Evolutionary conservation across 1,140 invertebrate species (phyloP).

Genomic region (Gonatopus flavifemur): DNA sequence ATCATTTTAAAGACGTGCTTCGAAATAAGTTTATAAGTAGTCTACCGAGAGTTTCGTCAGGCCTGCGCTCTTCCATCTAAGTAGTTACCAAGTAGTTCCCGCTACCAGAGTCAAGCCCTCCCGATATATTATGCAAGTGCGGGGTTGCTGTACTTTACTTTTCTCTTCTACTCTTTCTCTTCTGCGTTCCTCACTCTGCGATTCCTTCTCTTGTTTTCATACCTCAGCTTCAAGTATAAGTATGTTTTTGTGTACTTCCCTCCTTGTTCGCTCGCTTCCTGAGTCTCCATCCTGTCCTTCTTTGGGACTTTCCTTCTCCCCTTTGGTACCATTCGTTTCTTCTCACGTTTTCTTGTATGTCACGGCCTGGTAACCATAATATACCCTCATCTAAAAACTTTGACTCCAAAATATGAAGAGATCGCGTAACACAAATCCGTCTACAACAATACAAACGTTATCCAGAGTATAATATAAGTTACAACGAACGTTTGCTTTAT

Average conservation of each 20-base stretch:
- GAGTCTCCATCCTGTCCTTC: slow-evolving; percentile 8
- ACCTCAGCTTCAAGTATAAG: neutral
- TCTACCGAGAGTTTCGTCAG: slow-evolving; percentile 51
- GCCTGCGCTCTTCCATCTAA: slow-evolving; percentile 43
- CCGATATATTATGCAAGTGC: slow-evolving; percentile 47
- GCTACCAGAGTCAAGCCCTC: slow-evolving; percentile 43
- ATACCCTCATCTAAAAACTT: no score
- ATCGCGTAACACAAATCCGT: no score
- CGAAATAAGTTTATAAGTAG: slow-evolving; percentile 57
- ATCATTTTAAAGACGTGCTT: slow-evolving; percentile 53
- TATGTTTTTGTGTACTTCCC: neutral
- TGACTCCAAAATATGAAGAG: no score
- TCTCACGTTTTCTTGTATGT: no score
- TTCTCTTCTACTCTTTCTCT: slow-evolving; percentile 10
- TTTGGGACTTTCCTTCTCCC: no score
- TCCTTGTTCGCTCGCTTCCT: slow-evolving; percentile 9
- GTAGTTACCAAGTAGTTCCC: slow-evolving; percentile 55
- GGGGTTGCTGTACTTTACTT: slow-evolving; percentile 31
- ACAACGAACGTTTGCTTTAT: no score
- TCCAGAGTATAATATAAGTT: no score
- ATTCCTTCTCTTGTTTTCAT: neutral
- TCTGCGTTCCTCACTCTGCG: neutral
- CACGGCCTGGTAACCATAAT: slow-evolving; percentile 10
- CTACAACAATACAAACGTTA: no score
- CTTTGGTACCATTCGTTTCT: slow-evolving; percentile 12